Evolutionary conservation across 2,797 vertebrate species (phyloP).

Genomic region (Characodon lateralis): DNA sequence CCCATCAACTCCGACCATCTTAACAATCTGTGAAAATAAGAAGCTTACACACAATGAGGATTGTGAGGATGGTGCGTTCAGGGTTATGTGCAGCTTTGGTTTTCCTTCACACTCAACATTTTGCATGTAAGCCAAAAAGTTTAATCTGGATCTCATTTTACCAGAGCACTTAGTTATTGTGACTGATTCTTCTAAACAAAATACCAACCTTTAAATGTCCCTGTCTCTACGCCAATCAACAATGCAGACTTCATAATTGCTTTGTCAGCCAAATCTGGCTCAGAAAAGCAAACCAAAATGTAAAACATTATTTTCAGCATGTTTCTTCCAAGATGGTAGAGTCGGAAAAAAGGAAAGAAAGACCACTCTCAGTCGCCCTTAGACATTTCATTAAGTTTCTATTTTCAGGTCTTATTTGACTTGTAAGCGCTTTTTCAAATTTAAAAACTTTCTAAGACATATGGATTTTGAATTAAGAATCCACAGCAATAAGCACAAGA

Average conservation of each 20-base stretch:
- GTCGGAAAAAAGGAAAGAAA: background rate
- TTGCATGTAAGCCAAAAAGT: background rate
- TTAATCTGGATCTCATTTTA: background rate
- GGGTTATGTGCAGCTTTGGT: background rate
- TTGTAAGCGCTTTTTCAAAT: background rate
- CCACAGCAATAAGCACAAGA: background rate
- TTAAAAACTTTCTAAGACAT: background rate
- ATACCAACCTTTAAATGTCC: constrained; percentile 73
- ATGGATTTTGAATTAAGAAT: background rate
- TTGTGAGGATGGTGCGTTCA: background rate
- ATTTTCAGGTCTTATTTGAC: background rate
- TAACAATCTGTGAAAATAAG: background rate
- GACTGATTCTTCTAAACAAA: constrained; percentile 36
- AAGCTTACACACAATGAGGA: background rate
- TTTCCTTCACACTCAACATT: background rate
- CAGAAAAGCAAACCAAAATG: background rate
- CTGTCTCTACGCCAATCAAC: constrained; percentile 17
- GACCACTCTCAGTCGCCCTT: background rate
- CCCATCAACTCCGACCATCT: background rate
- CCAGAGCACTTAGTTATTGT: constrained; percentile 27
- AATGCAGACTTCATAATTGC: constrained; percentile 5
- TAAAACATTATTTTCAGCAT: background rate
- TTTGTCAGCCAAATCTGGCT: constrained; percentile 1
- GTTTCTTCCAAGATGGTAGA: background rate
- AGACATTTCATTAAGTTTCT: background rate